Base-by-base conservation (phyloP, 2,113 vertebrate genomes). In the Fulica atra region DNA sequence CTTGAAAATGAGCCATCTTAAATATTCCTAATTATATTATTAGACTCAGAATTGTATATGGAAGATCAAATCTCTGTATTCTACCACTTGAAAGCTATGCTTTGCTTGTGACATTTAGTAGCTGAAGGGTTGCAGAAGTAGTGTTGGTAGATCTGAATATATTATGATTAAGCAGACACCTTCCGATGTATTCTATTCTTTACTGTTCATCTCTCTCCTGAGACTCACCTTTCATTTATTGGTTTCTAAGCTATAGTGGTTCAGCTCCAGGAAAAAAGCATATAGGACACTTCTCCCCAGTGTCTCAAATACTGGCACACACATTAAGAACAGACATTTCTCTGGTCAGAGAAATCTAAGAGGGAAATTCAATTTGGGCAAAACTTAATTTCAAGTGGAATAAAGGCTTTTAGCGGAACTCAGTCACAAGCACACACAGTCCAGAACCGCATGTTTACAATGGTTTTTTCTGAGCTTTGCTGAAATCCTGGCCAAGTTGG, bases 401-500 rank as follows among this genome's bases (percentile, higher is more conserved):
- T 57, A 91, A 85, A 72, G 13, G 33, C 35, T 87, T 77, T 86
- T 83, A 92, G 36, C 19, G 87, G 18, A 92, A 65, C 40, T 80
- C 25, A 60, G 40, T 38, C 90, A 53, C n/a, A 94, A 92, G 71
- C 16, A 96, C 94, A 81, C 57, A 69, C 68, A 87, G 87, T 61
- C 44, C 89, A 91, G 69, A 97, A 76, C 76, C 53, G 48, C 35
- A 88, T 51, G 56, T 68, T 73, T 57, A 91, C 33, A 80, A 53
- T 38, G 18, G 13, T 87, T 91, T 91, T 94, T 81, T 78, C 87
- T 93, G 78, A 83, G 84, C 64, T 90, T 92, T 82, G n/a, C 79
- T 96, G 84, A 86, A 96, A 50, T 86, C 71, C 73, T 86, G 92
- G 91, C 95, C 93, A 96, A 96, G 40, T 5, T 96, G 95, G 80